Percentiles rank a stretch among this genome's conserved stretches.
Conservation (phyloP, 2,797 vertebrate species). For the Harpagifer antarcticus region DNA sequence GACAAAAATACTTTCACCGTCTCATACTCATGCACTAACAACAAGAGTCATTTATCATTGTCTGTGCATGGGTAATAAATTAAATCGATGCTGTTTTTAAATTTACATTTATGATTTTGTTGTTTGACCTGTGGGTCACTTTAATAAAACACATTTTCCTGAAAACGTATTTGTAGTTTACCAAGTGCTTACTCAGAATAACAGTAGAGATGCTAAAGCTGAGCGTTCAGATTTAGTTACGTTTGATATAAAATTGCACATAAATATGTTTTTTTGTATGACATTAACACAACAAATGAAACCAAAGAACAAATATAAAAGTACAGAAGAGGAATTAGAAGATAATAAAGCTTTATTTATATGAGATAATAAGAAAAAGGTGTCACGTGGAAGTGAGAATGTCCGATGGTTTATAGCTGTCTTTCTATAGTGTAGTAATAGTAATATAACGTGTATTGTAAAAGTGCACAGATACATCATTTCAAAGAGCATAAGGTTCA, state of each 20-base stretch:
- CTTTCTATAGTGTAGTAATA: constrained; percentile 18
- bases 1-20: constrained; percentile 50
- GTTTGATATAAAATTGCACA: neutral
- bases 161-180: neutral
- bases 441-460: neutral
- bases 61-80: constrained; percentile 29
- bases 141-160: constrained; percentile 24
- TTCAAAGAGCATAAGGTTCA: constrained; percentile 7
- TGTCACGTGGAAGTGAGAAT: constrained; percentile 19
- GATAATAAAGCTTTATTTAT: neutral
- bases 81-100: constrained; percentile 18
- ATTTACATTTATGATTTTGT: constrained; percentile 42
- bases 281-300: neutral
- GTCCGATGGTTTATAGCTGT: constrained; percentile 2
- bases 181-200: constrained; percentile 11
- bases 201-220: neutral
- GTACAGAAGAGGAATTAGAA: neutral
- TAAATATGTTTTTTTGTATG: neutral
- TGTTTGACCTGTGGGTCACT: constrained; percentile 34
- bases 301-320: neutral
- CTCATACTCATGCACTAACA: constrained; percentile 19
- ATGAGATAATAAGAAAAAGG: constrained; percentile 4
- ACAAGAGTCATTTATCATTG: constrained; percentile 53
- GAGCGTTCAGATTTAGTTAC: neutral
- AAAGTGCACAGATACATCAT: neutral